phyloP scores from a whole-genome alignment of 2,888 invertebrate species.

The Tyria jacobaeae region DNA sequence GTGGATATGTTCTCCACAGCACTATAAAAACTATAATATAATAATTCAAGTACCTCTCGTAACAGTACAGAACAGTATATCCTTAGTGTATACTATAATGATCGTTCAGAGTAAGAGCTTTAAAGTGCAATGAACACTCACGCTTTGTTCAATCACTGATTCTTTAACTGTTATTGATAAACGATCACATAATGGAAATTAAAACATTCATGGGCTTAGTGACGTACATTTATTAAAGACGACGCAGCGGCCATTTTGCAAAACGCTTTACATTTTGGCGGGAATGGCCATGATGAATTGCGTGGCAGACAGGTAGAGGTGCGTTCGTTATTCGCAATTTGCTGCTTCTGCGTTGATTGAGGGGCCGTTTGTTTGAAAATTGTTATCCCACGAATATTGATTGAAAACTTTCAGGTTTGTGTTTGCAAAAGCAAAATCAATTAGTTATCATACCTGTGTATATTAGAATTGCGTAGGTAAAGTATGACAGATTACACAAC shows the following conservation, averaged over 20 bases:
- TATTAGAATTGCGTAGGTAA: background rate
- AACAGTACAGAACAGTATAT: no score
- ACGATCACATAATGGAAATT: slow-evolving; percentile 30
- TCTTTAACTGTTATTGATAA: slow-evolving; percentile 38
- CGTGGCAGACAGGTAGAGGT: slow-evolving; percentile 60
- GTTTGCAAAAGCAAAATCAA: background rate
- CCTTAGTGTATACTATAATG: no score
- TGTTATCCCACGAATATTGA: slow-evolving; percentile 12
- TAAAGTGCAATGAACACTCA: no score
- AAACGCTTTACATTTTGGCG: slow-evolving; percentile 62
- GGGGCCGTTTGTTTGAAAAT: slow-evolving; percentile 21
- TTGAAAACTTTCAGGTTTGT: background rate
- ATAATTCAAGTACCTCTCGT: no score
- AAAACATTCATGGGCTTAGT: slow-evolving; percentile 32
- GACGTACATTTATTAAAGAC: slow-evolving; percentile 48
- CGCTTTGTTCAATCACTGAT: no score
- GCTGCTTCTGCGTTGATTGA: slow-evolving; percentile 54
- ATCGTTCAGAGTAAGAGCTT: no score
- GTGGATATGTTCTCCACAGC: no score
- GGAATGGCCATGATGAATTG: slow-evolving; percentile 69
- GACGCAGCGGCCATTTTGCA: slow-evolving; percentile 54
- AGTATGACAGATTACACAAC: no score
- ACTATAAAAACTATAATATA: no score
- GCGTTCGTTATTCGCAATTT: slow-evolving; percentile 57
- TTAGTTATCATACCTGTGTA: background rate